Evolutionary conservation across 2,797 vertebrate species (phyloP).

Genomic region (Phrynocephalus vlangalii): DNA sequence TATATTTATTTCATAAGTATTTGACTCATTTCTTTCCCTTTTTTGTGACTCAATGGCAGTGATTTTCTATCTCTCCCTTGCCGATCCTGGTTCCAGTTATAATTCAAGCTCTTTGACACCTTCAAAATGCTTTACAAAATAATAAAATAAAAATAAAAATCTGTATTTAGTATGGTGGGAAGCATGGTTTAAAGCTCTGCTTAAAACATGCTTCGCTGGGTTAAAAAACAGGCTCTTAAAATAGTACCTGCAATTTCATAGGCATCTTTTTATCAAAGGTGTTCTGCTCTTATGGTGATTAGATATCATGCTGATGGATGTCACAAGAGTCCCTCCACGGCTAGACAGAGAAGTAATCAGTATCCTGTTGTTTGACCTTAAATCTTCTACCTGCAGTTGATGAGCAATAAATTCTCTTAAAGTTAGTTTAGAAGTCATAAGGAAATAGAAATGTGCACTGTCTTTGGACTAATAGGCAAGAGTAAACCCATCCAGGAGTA

Average conservation of each 20-base stretch:
- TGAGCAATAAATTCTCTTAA: conserved; percentile 20
- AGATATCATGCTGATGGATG: conserved; percentile 50
- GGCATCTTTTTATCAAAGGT: conserved; percentile 19
- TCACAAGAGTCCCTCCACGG: conserved; percentile 13
- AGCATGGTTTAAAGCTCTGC: neutral
- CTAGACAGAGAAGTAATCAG: conserved; percentile 32
- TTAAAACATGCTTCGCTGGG: neutral
- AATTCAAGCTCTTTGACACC: conserved; percentile 30
- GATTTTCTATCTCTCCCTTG: neutral
- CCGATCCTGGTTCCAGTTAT: conserved; percentile 17
- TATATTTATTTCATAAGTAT: neutral
- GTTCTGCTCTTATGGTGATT: neutral
- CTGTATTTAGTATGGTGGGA: conserved; percentile 33
- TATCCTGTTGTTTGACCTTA: conserved; percentile 40
- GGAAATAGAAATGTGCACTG: neutral
- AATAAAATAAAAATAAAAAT: conserved; percentile 7
- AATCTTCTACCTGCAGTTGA: conserved; percentile 8
- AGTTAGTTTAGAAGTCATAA: neutral
- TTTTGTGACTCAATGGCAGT: neutral
- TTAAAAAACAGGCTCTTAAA: conserved; percentile 31
- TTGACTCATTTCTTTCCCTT: neutral
- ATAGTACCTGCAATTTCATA: conserved; percentile 18
- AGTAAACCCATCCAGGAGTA: too few relatives aligned
- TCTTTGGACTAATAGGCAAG: too few relatives aligned
- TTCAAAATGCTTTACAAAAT: neutral